Evolutionary conservation across 2,888 invertebrate genomes (phyloP), one percentile per base, ranked within the genome.

Genomic region (Flexamia atlantica): DNA sequence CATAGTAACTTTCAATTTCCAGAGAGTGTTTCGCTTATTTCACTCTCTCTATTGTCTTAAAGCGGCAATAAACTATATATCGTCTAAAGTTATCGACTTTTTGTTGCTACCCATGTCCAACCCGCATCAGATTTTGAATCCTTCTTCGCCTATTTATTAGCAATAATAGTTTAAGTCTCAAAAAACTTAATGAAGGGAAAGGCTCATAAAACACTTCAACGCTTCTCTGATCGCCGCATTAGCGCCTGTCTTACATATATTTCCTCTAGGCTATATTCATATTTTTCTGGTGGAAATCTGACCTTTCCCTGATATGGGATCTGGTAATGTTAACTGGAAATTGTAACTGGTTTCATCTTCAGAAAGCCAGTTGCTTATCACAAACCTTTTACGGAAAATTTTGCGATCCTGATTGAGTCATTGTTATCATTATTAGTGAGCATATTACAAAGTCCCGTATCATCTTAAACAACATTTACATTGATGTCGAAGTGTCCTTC

Each of bases 241-340:
- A n/a, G n/a, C n/a, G 30, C 30, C 64, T 14, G 30, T 1, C 28
- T 28, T 28, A 28, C 64, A 12, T 5, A 9, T 5, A 28, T 64
- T 64, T 64, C 64, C 28, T 28, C 30, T 64, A 28, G 23, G 30
- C 30, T 28, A 28, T 28, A 64, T 64, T 64, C 28, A 64, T 64
- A 64, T 64, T 64, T 64, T 28, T 3, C 64, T 28, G 5, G 3
- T 57, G 28, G 64, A 64, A 64, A 25, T 64, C 64, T 17, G 14
- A 64, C 20, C 30, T 12, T 28, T 28, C 30, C 64, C 64, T 64
- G 14, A 28, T 64, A 28, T 28, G 64, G 64, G 5, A 64, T 28
- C 64, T 64, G 30, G 57, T 57, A 23, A 23, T 23, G 12, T n/a
- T n/a, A n/a, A n/a, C n/a, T n/a, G n/a, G n/a, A n/a, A n/a, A n/a